Evolutionary conservation across 2,113 vertebrate species (phyloP), one percentile per base, ranked within the genome.

Genomic region (Prinia subflava): DNA sequence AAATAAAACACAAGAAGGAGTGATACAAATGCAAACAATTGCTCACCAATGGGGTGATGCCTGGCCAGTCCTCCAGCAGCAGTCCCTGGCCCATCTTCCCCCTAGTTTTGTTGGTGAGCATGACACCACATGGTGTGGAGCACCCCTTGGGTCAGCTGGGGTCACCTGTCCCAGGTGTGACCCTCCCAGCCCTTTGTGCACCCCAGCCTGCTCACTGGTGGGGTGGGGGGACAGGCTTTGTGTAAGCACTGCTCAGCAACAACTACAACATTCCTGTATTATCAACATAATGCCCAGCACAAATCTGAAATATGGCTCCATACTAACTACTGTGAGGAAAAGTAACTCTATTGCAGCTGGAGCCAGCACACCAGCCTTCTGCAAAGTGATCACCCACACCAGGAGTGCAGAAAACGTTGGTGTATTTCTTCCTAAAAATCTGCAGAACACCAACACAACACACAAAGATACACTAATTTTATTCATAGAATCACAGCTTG

Each of bases 371-470:
- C 27, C 23, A 74, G 57, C 24, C 33, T 65, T 67, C 65, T 79
- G 73, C 74, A 87, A 59, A 50, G 17, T 33, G 12, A 37, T 60
- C n/a, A 46, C 35, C 19, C 13, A 23, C 1, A 4, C 33, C 28
- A 64, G 39, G 41, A 69, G 35, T 10, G 5, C 56, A 69, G 21
- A 65, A 73, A 82, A 20, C 0, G 0, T 31, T 31, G 35, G 17
- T 69, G 41, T 73, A 7, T 55, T 92, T 88, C 19, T 74, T 88
- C 42, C 46, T 85, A 44, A 65, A 82, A 81, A 37, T 65, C 35
- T 63, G 46, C 2, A 2, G 20, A 75, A 35, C 21, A 31, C 18
- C 27, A 75, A 15, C 13, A 56, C 42, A 37, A 2, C 31, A 28
- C 52, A 46, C 16, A 17, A 70, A 57, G 28, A 23, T 33, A 24